Base-by-base conservation (phyloP, 2,113 vertebrate genomes). In the Ascaphus truei region DNA sequence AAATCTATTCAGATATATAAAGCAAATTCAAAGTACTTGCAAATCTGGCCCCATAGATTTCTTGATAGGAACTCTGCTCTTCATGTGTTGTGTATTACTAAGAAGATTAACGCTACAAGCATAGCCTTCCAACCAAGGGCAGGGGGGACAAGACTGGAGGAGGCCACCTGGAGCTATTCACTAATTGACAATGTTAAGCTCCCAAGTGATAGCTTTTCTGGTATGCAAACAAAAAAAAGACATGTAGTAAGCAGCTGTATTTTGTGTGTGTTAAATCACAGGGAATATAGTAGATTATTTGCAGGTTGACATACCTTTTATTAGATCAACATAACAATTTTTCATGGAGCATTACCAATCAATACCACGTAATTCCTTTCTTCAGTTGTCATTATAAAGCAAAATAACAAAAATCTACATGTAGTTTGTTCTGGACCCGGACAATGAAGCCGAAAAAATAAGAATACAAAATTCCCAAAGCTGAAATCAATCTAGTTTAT, bases 71-170 rank as follows among this genome's bases (percentile, higher is more conserved):
- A 69, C 60, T 4, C 48, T 30, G 57, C 27, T 72, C 72, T 71
- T 62, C 31, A 26, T 51, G 56, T 68, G 67, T 62, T 3, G 3
- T 65, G 53, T 57, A 57, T 8, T 68, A 51, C 71, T 79, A 76
- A 84, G 76, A 71, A 77, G 81, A 87, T 81, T 72, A 85, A 68
- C 41, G 2, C 45, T 43, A 72, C 75, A 74, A 71, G 45, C 34
- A 67, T 45, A 55, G 75, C 55, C 48, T 75, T 68, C 60, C 56
- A 71, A 51, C 37, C 57, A 52, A 63, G 55, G n/a, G 13, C 34
- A 16, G 18, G 0, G 0, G 5, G 25, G 11, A 59, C 55, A 52
- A 8, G 55, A 48, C 33, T 37, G 15, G 10, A 50, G 6, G 3
- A 63, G 65, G 39, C 65, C 58, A 73, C 61, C 68, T 65, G 62